Conservation (phyloP, 2,113 vertebrate genomes). For the Origma solitaria region DNA sequence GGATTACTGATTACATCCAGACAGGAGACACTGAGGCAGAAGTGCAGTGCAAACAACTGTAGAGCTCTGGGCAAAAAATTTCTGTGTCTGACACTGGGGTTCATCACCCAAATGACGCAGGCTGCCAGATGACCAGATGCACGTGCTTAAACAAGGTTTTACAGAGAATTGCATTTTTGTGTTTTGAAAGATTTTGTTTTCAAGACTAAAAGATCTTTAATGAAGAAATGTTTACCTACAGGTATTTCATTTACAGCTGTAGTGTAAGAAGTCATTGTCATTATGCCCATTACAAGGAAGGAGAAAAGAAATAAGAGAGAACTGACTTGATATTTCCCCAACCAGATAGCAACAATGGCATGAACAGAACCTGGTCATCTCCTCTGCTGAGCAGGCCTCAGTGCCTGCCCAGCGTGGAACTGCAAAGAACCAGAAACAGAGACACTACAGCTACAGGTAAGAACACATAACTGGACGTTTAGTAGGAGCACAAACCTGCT, state of each 20-base stretch:
- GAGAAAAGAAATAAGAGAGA: background rate
- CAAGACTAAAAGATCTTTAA: background rate
- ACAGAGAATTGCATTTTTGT: background rate
- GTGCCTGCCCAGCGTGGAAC: background rate
- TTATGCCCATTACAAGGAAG: background rate
- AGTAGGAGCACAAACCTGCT: background rate
- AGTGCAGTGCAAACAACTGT: background rate
- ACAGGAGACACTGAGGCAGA: conserved; percentile 22
- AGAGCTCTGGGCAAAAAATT: background rate
- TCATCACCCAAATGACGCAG: background rate
- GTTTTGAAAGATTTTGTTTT: background rate
- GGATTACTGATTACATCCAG: conserved; percentile 52
- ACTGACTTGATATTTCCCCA: background rate
- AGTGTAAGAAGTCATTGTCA: background rate
- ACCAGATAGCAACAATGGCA: background rate
- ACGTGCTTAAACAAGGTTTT: background rate
- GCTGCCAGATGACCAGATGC: background rate
- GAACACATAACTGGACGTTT: background rate
- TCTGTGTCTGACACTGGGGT: background rate
- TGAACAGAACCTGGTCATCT: background rate
- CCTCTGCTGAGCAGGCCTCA: background rate
- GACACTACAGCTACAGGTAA: background rate
- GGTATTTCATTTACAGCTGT: background rate
- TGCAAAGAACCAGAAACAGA: background rate
- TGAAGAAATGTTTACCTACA: background rate